phyloP scores from a whole-genome alignment of 2,888 invertebrate species.

The Cloeon dipterum region DNA sequence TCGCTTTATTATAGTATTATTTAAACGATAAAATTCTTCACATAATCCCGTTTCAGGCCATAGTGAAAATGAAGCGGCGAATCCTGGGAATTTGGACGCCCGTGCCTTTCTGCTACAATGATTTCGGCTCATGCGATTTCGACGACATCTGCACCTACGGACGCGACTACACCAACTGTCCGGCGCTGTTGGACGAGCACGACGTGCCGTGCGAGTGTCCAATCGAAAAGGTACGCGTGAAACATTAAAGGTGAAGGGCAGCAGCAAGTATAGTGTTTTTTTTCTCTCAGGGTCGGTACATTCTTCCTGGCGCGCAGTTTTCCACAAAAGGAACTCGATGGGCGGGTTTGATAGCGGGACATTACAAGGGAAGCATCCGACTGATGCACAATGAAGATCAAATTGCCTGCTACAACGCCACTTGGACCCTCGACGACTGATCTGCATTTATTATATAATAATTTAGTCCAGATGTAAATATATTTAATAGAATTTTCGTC shows the following conservation, averaged over 20 bases:
- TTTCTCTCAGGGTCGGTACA: conserved; percentile 5
- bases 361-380: conserved; percentile 4
- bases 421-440: conserved; percentile 2
- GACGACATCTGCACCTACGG: conserved; percentile 7
- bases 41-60: conserved; percentile 3
- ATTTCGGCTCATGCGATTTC: conserved; percentile 8
- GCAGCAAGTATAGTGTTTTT: background rate
- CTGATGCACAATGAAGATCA: conserved; percentile 2
- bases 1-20: no score
- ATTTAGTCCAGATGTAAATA: no score
- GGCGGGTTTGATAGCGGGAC: conserved; percentile 5
- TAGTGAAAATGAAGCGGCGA: conserved; percentile 6
- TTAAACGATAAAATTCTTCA: no score
- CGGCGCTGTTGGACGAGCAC: conserved; percentile 6
- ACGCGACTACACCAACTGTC: conserved; percentile 3
- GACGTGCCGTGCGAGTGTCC: conserved; percentile 8
- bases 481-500: no score
- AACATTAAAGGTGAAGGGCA: background rate
- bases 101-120: conserved; percentile 6
- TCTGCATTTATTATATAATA: no score
- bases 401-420: conserved; percentile 2
- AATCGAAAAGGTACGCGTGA: conserved; percentile 5
- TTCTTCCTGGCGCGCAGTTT: conserved; percentile 6
- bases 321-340: conserved; percentile 4
- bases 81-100: conserved; percentile 6